These are phyloP conservation scores for Amphiprion ocellaris DNA, from an alignment of 2,113 vertebrate genomes.

Conservation along the genomic window DNA sequence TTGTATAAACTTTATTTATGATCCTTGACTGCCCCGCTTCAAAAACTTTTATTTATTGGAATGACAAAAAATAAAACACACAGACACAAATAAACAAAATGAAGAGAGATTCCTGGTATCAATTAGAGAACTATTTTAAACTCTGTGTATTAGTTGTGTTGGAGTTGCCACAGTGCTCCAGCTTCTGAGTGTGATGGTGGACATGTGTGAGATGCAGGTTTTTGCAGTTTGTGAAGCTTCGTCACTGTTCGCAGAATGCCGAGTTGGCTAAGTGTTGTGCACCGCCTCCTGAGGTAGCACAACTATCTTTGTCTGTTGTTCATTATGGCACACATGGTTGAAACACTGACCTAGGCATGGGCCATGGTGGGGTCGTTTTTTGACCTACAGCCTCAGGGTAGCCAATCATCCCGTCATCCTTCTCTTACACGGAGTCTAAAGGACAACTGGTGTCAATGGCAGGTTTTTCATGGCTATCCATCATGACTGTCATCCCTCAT, in stretches of 20 bases:
- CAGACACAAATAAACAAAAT: conserved; percentile 59
- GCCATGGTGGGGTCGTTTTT: conserved; percentile 50
- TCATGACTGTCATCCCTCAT: conserved; percentile 62
- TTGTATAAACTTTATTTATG: conserved; percentile 81
- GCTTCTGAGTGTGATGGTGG: conserved; percentile 13
- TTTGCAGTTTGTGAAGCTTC: background rate
- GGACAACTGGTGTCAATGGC: conserved; percentile 53
- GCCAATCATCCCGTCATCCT: conserved; percentile 64
- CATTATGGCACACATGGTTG: conserved; percentile 43
- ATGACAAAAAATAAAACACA: conserved; percentile 38
- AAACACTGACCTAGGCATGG: conserved; percentile 48
- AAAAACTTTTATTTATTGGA: conserved; percentile 54
- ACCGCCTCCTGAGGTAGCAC: conserved; percentile 30
- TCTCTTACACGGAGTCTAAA: conserved; percentile 36
- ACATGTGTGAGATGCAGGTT: background rate
- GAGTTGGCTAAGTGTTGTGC: conserved; percentile 12
- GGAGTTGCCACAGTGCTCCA: conserved; percentile 19
- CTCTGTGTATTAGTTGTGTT: conserved; percentile 55
- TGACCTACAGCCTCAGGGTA: conserved; percentile 64
- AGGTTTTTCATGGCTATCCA: conserved; percentile 62
- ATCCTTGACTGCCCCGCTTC: conserved; percentile 65
- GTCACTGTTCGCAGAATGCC: background rate
- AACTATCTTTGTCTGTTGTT: conserved; percentile 49
- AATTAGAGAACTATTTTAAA: conserved; percentile 69
- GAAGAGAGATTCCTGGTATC: conserved; percentile 51